Evolutionary conservation across 2,113 vertebrate species (phyloP).

Genomic region (Gymnarchus niloticus): DNA sequence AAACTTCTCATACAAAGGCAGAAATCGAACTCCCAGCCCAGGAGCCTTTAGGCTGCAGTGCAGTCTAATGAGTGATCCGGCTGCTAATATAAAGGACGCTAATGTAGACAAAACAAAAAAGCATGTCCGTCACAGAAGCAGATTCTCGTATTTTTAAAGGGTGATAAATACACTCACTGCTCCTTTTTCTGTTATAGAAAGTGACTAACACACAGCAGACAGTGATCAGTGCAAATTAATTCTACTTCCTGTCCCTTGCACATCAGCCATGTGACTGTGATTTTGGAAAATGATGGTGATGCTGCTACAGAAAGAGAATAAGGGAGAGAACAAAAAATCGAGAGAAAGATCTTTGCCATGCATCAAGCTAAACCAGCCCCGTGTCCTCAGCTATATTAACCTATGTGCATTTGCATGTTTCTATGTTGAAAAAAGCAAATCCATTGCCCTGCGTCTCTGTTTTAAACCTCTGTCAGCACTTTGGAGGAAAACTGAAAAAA

Average conservation of each 20-base stretch:
- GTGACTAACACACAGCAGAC: constrained; percentile 20
- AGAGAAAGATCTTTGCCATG: background rate
- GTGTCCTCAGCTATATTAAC: background rate
- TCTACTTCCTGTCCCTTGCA: background rate
- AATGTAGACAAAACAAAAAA: constrained; percentile 23
- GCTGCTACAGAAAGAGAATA: background rate
- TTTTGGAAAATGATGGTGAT: constrained; percentile 15
- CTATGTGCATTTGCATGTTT: background rate
- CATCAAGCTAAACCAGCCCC: background rate
- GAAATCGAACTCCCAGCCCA: background rate
- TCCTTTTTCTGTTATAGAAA: constrained; percentile 29
- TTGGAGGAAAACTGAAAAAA: constrained; percentile 21
- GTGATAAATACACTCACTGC: constrained; percentile 11
- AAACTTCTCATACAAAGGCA: background rate
- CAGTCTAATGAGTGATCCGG: background rate
- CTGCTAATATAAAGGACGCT: background rate
- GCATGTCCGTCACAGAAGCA: constrained; percentile 21
- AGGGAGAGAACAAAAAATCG: background rate
- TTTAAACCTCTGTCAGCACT: constrained; percentile 43
- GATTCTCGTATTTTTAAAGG: constrained; percentile 23
- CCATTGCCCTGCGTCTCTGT: background rate
- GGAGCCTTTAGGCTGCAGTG: background rate
- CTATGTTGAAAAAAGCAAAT: background rate
- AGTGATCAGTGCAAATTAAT: background rate
- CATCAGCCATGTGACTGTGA: constrained; percentile 11